Percentiles rank a stretch among this genome's conserved stretches.
phyloP scores from a whole-genome alignment of 2,113 vertebrate genomes.

The Sinocyclocheilus grahami region DNA sequence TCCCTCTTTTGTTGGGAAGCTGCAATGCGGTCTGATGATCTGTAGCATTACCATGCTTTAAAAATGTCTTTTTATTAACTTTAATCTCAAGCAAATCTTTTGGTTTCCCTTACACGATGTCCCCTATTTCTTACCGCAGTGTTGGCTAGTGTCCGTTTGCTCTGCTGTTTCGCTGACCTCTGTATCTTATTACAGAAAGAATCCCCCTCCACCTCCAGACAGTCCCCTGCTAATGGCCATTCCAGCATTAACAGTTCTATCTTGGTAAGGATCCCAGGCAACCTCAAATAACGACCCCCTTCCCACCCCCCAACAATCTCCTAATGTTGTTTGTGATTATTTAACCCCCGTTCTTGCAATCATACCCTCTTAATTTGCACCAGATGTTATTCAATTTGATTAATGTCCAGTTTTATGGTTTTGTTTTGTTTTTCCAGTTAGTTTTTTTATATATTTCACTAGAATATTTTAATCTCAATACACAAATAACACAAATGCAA shows the following conservation, averaged over 20 bases:
- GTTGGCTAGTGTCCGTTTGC: slow-evolving; percentile 41
- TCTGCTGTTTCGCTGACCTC: slow-evolving; percentile 84
- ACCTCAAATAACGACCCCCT: slow-evolving; percentile 11
- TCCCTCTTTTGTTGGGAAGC: background rate
- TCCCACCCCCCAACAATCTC: background rate
- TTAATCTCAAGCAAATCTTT: slow-evolving; percentile 1
- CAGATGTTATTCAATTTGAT: background rate
- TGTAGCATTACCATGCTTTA: background rate
- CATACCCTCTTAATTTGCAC: slow-evolving; percentile 15
- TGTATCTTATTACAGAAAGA: slow-evolving; percentile 99
- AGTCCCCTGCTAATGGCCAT: slow-evolving; percentile 99
- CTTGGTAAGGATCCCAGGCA: slow-evolving; percentile 91
- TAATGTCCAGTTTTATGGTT: background rate
- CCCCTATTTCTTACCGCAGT: background rate
- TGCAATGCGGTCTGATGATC: background rate
- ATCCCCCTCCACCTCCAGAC: slow-evolving; percentile 96
- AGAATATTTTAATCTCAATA: background rate
- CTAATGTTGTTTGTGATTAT: slow-evolving; percentile 46
- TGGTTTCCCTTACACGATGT: slow-evolving; percentile 6
- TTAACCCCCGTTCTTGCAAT: slow-evolving; percentile 12
- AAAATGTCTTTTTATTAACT: background rate
- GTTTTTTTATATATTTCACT: background rate
- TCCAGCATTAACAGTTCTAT: slow-evolving; percentile 99
- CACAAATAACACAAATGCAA: background rate
- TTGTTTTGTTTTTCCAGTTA: background rate